Conservation (phyloP, 2,113 vertebrate genomes). For the Egretta garzetta region DNA sequence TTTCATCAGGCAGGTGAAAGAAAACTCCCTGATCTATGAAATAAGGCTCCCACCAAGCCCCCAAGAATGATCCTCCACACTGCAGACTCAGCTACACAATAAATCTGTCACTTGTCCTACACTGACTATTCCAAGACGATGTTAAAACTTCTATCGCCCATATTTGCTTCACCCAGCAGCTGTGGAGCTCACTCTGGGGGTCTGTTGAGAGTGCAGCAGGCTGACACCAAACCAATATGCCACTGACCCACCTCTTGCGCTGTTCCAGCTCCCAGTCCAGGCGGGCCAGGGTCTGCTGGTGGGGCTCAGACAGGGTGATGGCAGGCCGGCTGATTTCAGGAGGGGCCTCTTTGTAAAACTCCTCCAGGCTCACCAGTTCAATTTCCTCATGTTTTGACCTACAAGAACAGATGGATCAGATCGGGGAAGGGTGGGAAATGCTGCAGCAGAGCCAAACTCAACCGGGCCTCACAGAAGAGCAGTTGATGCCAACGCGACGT, state of each 20-base stretch:
- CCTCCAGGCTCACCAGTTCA: constrained; percentile 89
- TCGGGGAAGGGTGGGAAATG: neutral
- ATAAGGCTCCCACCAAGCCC: neutral
- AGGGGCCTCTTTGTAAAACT: constrained; percentile 92
- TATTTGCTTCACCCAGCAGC: fast-evolving
- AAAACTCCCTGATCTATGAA: neutral
- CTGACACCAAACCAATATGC: fast-evolving
- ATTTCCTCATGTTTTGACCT: constrained; percentile 98
- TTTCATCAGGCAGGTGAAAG: neutral
- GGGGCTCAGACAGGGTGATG: constrained; percentile 87
- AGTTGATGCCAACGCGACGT: fast-evolving
- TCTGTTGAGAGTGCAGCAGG: no score
- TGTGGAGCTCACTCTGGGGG: fast-evolving
- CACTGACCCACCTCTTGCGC: constrained; percentile 85
- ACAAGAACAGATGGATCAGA: neutral
- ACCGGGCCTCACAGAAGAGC: fast-evolving
- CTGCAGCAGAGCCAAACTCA: neutral
- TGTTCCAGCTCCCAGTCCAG: constrained; percentile 99
- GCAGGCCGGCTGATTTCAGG: constrained; percentile 86
- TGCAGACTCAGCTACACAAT: neutral
- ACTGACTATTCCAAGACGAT: fast-evolving
- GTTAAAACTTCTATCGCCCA: neutral
- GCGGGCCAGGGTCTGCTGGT: constrained; percentile 94
- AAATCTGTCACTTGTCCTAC: neutral
- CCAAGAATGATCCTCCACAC: fast-evolving